phyloP scores from a whole-genome alignment of 2,888 invertebrate genomes.

The Ophioninae sp. region DNA sequence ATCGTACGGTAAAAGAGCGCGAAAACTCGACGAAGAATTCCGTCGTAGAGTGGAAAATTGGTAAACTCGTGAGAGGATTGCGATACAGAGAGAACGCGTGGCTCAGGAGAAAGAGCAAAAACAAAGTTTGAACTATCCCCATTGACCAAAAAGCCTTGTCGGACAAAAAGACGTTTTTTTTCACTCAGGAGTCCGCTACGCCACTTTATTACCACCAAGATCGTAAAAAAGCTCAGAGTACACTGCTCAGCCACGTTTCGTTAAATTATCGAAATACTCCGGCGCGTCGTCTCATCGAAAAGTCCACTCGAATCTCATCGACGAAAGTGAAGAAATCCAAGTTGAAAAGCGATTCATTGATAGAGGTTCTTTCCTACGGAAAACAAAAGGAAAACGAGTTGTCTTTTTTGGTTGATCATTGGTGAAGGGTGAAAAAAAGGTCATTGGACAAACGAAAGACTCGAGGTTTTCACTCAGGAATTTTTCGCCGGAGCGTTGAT shows the following conservation, averaged over 20 bases:
- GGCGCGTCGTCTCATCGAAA: background rate
- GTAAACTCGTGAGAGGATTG: background rate
- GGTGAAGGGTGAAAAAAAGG: background rate
- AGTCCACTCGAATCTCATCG: conserved; percentile 11
- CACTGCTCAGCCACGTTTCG: background rate
- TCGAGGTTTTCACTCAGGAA: conserved; percentile 29
- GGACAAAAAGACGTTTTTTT: conserved; percentile 45
- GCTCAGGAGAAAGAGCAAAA: background rate
- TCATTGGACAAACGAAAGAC: background rate
- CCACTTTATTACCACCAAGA: conserved; percentile 19
- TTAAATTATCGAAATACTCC: conserved; percentile 21
- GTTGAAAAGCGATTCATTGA: background rate
- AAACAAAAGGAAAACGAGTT: background rate
- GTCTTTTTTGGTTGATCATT: background rate
- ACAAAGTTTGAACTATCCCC: conserved; percentile 45
- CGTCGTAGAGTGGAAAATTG: background rate
- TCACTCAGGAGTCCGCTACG: conserved; percentile 34
- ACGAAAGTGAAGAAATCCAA: background rate
- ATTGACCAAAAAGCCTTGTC: conserved; percentile 35
- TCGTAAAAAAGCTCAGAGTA: conserved; percentile 28
- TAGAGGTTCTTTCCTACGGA: background rate
- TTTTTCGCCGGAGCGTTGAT: conserved; percentile 40
- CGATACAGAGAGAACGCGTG: background rate
- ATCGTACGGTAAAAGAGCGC: background rate
- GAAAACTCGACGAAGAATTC: background rate